Percentiles rank a stretch among this genome's conserved stretches.
phyloP scores from a whole-genome alignment of 2,888 invertebrate genomes.

The Taenaris catops region DNA sequence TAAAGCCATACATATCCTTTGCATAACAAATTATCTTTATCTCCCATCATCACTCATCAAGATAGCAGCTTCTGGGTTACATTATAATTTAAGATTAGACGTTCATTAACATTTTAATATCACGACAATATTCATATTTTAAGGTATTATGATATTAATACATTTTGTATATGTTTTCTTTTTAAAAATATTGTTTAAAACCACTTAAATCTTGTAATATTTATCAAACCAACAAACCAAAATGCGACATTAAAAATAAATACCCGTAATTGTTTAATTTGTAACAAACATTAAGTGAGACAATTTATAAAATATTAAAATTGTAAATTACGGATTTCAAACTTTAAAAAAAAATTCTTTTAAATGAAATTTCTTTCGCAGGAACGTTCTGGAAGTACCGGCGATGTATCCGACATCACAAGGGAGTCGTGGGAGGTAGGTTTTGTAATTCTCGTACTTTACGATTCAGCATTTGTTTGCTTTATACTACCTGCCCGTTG shows the following conservation, averaged over 20 bases:
- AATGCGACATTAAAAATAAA: too few species aligned
- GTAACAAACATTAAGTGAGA: too few species aligned
- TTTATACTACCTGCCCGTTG: too few species aligned
- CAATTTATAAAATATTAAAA: too few species aligned
- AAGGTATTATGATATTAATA: background rate
- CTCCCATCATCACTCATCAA: conserved; percentile 40
- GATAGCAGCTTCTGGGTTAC: conserved; percentile 41
- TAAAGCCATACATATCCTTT: too few species aligned
- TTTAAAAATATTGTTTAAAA: background rate
- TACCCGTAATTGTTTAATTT: too few species aligned
- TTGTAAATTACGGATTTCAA: too few species aligned
- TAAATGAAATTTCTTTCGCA: conserved; percentile 35
- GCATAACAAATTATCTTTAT: conserved; percentile 19
- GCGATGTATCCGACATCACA: conserved; percentile 89
- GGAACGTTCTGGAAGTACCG: conserved; percentile 83
- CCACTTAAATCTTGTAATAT: too few species aligned
- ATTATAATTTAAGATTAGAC: conserved; percentile 29
- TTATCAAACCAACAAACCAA: too few species aligned
- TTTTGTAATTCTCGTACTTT: too few species aligned
- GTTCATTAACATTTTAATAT: conserved; percentile 2
- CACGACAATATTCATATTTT: conserved; percentile 5
- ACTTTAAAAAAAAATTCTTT: background rate
- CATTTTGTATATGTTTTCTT: too few species aligned
- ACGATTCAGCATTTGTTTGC: too few species aligned
- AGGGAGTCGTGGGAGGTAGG: conserved; percentile 97